A percentile compares a stretch with the other conserved stretches of the same genome.
Evolutionary conservation across 1,140 invertebrate genomes (phyloP).

Genomic region (Aphaenogaster ashmeadi): DNA sequence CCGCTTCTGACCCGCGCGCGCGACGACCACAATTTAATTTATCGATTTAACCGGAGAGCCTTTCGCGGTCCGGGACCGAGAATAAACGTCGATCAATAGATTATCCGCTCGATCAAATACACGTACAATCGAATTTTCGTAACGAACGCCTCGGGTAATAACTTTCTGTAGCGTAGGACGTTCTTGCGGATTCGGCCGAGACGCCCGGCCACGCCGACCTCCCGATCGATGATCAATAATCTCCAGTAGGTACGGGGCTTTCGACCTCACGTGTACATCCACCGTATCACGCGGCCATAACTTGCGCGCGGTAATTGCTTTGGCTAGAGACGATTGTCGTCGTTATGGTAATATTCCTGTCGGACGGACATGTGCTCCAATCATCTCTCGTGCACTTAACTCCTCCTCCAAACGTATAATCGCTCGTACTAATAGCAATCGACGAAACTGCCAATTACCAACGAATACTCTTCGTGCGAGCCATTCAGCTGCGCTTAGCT

Average conservation of each 20-base stretch:
- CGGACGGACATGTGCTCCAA: slow-evolving; percentile 65
- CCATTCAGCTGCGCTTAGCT: background rate
- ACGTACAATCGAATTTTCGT: slow-evolving; percentile 63
- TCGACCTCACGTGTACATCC: slow-evolving; percentile 65
- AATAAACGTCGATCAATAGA: slow-evolving; percentile 50
- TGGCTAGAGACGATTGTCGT: slow-evolving; percentile 68
- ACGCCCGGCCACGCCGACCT: slow-evolving; percentile 12
- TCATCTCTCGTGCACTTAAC: slow-evolving; percentile 65
- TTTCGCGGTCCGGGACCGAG: background rate
- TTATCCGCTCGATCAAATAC: slow-evolving; percentile 53
- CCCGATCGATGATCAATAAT: slow-evolving; percentile 68
- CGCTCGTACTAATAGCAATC: slow-evolving; percentile 50
- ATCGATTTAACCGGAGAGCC: background rate
- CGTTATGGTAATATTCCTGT: slow-evolving; percentile 70
- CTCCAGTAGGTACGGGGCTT: slow-evolving; percentile 36
- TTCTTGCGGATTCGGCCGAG: slow-evolving; percentile 57
- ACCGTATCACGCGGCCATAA: slow-evolving; percentile 65
- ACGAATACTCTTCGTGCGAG: slow-evolving; percentile 28
- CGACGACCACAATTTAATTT: background rate
- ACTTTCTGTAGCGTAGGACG: slow-evolving; percentile 38
- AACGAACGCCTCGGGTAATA: slow-evolving; percentile 61
- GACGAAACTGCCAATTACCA: slow-evolving; percentile 60
- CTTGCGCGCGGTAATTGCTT: slow-evolving; percentile 68
- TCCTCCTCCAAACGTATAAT: slow-evolving; percentile 62
- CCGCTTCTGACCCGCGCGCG: background rate